Percentiles rank a stretch among this genome's conserved stretches.
Conservation (phyloP, 2,113 vertebrate species). For the Labrus mixtus region DNA sequence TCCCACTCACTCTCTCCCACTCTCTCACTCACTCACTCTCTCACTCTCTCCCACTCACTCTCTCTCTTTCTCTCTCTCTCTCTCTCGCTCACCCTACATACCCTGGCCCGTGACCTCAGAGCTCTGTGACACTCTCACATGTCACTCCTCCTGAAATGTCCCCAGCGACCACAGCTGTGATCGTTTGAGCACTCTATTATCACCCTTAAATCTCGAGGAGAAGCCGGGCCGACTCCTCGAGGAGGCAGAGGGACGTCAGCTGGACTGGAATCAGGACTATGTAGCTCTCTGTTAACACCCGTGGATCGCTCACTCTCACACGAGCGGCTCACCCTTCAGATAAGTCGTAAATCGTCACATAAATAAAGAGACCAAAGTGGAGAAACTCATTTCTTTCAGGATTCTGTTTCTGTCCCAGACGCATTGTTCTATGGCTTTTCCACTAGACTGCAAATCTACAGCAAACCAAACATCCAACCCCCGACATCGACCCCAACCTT, state of each 20-base stretch:
- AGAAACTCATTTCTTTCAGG: neutral
- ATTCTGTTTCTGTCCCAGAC: slow-evolving; percentile 4
- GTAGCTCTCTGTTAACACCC: slow-evolving; percentile 55
- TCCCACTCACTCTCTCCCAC: no score
- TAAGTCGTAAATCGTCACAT: slow-evolving; percentile 59
- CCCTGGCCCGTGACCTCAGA: slow-evolving; percentile 31
- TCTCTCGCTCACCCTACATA: neutral
- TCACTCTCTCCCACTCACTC: no score
- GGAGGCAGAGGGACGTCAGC: slow-evolving; percentile 14
- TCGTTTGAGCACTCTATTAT: slow-evolving; percentile 48
- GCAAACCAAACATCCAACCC: slow-evolving; percentile 86
- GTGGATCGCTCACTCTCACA: slow-evolving; percentile 32
- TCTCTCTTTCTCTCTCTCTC: neutral
- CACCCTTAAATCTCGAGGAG: slow-evolving; percentile 24
- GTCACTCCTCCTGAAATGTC: slow-evolving; percentile 40
- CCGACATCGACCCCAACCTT: slow-evolving; percentile 45
- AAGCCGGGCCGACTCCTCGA: slow-evolving; percentile 34
- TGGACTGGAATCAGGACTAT: slow-evolving; percentile 34
- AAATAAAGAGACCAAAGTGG: slow-evolving; percentile 72
- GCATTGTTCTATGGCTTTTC: neutral
- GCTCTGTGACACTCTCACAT: slow-evolving; percentile 43
- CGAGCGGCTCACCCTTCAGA: slow-evolving; percentile 67
- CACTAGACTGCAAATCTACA: slow-evolving; percentile 81
- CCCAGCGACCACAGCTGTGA: slow-evolving; percentile 31
- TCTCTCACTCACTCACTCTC: no score